Evolutionary conservation across 2,113 vertebrate species (phyloP).

Genomic region (Monarcha castaneiventris): DNA sequence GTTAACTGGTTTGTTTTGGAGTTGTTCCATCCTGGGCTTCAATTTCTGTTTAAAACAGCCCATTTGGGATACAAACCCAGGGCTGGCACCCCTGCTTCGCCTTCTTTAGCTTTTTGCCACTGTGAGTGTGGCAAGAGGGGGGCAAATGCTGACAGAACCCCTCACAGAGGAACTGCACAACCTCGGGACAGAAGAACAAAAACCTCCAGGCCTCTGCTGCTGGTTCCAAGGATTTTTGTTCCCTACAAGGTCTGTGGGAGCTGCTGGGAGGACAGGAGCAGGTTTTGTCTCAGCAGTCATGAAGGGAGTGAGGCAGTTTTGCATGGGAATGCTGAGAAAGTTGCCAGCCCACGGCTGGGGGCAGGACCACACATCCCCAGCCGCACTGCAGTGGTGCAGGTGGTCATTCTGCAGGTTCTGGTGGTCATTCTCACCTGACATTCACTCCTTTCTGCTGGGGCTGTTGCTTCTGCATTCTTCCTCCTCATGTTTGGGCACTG

Average conservation of each 20-base stretch:
- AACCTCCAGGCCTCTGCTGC: neutral
- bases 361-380: neutral
- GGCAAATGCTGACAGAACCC: neutral
- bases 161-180: neutral
- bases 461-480: neutral
- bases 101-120: neutral
- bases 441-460: neutral
- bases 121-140: neutral
- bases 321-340: neutral
- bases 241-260: neutral
- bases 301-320: neutral
- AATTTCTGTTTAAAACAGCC: neutral
- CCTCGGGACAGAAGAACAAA: neutral
- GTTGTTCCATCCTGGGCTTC: neutral
- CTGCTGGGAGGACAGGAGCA: neutral
- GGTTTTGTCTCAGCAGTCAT: neutral
- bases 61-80: neutral
- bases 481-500: neutral
- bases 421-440: neutral
- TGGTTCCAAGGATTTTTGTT: neutral
- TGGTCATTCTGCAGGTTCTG: neutral
- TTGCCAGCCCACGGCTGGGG: accelerated
- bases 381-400: neutral
- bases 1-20: slow-evolving; percentile 32
- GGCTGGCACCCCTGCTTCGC: neutral